Evolutionary conservation across 2,113 vertebrate genomes (phyloP).

Genomic region (Hymenochirus boettgeri): DNA sequence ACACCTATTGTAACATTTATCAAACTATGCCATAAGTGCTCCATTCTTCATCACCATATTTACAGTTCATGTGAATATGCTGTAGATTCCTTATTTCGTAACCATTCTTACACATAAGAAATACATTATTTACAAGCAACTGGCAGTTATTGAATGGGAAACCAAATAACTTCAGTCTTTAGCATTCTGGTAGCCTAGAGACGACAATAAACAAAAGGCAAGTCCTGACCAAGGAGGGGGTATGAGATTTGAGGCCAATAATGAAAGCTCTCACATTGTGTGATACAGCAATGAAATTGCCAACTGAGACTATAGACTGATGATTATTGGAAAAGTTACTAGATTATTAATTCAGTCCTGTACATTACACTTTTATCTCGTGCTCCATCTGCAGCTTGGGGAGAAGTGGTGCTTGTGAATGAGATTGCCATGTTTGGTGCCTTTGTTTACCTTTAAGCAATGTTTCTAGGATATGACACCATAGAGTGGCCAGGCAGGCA

Average conservation of each 20-base stretch:
- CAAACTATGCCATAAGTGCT: too few relatives aligned
- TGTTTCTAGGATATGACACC: constrained; percentile 19
- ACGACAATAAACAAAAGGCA: constrained; percentile 56
- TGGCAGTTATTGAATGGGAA: constrained; percentile 10
- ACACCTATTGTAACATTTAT: too few relatives aligned
- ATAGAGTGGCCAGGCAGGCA: not conserved
- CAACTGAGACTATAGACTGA: too few relatives aligned
- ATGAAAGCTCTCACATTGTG: not conserved
- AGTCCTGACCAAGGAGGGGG: not conserved
- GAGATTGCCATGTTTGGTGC: constrained; percentile 14
- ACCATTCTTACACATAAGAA: not conserved
- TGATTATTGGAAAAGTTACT: too few relatives aligned
- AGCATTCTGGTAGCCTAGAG: constrained; percentile 57
- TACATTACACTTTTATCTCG: not conserved
- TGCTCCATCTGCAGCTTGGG: not conserved
- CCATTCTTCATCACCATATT: too few relatives aligned
- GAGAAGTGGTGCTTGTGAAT: not conserved
- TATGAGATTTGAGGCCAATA: constrained; percentile 37
- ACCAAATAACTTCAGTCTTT: constrained; percentile 29
- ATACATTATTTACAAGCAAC: constrained; percentile 11
- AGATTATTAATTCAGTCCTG: too few relatives aligned
- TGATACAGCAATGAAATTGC: too few relatives aligned
- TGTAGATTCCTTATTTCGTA: not conserved
- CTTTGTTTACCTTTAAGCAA: constrained; percentile 10
- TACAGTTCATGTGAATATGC: too few relatives aligned